Evolutionary conservation across 2,113 vertebrate genomes (phyloP).

Genomic region (Spermophilus dauricus): DNA sequence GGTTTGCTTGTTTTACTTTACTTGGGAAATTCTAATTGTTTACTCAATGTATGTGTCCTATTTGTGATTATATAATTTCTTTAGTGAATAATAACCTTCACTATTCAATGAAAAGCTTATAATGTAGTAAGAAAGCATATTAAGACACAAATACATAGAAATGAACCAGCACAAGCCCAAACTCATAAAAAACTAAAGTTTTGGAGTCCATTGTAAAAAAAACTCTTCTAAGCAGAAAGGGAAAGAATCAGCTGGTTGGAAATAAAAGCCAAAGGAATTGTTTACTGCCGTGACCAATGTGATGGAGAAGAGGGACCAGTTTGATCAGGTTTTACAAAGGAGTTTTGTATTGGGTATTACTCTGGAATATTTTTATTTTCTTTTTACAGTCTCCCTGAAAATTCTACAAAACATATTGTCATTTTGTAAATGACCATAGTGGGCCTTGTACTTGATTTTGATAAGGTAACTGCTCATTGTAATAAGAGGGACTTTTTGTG

Average conservation of each 20-base stretch:
- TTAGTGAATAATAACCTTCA: neutral
- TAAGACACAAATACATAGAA: neutral
- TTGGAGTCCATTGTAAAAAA: neutral
- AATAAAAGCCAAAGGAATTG: neutral
- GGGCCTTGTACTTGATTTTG: neutral
- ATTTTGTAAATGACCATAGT: neutral
- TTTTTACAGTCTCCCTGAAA: neutral
- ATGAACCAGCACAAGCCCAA: neutral
- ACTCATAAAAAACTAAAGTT: neutral
- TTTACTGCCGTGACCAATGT: neutral
- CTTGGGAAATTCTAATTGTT: neutral
- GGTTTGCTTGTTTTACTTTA: neutral
- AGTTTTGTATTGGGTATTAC: neutral
- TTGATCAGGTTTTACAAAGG: neutral
- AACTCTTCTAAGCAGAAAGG: neutral
- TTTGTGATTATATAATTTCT: slow-evolving; percentile 4
- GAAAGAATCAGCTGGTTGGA: neutral
- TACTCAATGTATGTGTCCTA: neutral
- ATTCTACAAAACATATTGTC: neutral
- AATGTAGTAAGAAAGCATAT: neutral
- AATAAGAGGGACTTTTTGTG: neutral
- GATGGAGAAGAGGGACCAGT: neutral
- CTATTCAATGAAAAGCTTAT: neutral
- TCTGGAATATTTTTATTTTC: neutral
- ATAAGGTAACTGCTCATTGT: neutral